Conservation (phyloP, 2,797 vertebrate species). For the Ispidina picta region DNA sequence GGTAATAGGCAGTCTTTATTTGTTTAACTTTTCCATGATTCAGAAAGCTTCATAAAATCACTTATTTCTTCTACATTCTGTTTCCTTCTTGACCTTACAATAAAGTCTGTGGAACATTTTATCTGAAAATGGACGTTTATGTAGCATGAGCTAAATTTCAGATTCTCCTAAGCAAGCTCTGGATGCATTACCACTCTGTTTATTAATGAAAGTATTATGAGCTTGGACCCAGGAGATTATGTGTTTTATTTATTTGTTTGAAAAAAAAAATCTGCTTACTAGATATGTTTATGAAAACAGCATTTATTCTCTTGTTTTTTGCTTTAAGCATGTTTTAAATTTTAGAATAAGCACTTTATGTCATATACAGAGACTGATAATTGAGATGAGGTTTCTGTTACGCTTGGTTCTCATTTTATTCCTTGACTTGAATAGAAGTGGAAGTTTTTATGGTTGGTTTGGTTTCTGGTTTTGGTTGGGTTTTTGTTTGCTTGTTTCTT, state of each 20-base stretch:
- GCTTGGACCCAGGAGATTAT: neutral
- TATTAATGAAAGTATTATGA: neutral
- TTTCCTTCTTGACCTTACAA: neutral
- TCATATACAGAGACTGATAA: neutral
- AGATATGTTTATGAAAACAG: neutral
- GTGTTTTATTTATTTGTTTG: neutral
- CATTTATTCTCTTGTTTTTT: neutral
- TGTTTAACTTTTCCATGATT: neutral
- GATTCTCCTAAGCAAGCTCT: neutral
- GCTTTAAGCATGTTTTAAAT: neutral
- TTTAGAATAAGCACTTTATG: neutral
- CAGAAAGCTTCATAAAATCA: neutral
- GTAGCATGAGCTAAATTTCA: neutral
- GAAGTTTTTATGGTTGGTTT: neutral
- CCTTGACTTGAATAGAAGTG: neutral
- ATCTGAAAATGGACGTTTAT: neutral
- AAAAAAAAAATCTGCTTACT: neutral
- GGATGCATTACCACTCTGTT: neutral
- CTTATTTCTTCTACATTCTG: neutral
- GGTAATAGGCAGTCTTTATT: conserved; percentile 69
- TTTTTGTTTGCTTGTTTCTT: neutral
- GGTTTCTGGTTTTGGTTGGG: too few relatives aligned
- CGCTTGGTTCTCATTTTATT: neutral
- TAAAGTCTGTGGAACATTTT: neutral
- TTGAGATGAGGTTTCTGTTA: neutral